Conservation (phyloP, 2,113 vertebrate genomes). For the Xenopus borealis region DNA sequence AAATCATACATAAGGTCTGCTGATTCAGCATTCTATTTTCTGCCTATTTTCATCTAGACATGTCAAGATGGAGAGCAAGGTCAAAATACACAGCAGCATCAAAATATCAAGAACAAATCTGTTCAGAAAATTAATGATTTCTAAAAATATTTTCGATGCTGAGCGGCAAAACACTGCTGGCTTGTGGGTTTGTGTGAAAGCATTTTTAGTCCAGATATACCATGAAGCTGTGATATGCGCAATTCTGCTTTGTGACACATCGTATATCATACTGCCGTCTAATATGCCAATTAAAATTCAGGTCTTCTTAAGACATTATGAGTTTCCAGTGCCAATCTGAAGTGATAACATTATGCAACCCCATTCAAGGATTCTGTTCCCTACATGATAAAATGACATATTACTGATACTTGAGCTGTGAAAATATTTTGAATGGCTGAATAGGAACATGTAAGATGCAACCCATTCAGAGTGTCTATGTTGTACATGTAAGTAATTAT, state of each 20-base stretch:
- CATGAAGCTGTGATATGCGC: constrained; percentile 29
- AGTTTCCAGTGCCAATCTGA: constrained; percentile 33
- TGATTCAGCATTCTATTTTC: too few species aligned
- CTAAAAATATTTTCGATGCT: neutral
- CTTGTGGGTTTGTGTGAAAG: constrained; percentile 14
- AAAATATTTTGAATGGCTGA: constrained; percentile 24
- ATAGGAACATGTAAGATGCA: constrained; percentile 16
- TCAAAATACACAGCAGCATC: neutral
- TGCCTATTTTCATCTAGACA: neutral
- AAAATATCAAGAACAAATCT: neutral
- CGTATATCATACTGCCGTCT: constrained; percentile 39
- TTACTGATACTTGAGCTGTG: constrained; percentile 27
- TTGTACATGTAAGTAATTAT: constrained; percentile 25
- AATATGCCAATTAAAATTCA: constrained; percentile 46
- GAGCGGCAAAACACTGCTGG: neutral
- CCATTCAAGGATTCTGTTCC: constrained; percentile 37
- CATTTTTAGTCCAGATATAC: neutral
- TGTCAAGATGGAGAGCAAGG: neutral
- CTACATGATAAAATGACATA: constrained; percentile 39
- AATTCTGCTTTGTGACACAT: constrained; percentile 48
- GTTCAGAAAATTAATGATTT: neutral
- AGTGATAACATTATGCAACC: constrained; percentile 39
- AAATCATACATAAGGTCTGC: too few species aligned
- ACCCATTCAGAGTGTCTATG: neutral
- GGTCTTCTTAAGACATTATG: constrained; percentile 34